These are phyloP conservation scores for Scatophagus argus DNA, from an alignment of 2,113 vertebrate species.

Conservation along the genomic window DNA sequence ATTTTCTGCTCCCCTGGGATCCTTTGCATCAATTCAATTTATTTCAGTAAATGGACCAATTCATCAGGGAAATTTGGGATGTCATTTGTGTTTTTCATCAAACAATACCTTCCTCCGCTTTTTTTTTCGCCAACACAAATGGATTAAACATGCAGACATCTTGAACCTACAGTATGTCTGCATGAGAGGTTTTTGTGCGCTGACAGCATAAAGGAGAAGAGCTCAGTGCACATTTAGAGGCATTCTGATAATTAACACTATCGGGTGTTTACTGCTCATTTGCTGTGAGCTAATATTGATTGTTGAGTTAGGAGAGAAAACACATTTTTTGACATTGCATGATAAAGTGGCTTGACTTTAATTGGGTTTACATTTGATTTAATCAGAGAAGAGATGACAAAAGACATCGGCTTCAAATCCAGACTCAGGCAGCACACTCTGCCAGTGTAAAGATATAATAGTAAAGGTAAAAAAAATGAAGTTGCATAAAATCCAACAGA, in stretches of 20 bases:
- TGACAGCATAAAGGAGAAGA: slow-evolving; percentile 4
- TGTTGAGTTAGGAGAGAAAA: slow-evolving; percentile 24
- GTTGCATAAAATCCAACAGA: slow-evolving; percentile 14
- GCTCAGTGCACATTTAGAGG: slow-evolving; percentile 10
- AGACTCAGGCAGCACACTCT: neutral
- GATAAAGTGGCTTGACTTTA: slow-evolving; percentile 37
- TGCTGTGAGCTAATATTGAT: slow-evolving; percentile 32
- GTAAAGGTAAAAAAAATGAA: neutral
- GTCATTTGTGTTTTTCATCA: slow-evolving; percentile 77
- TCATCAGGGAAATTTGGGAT: slow-evolving; percentile 79
- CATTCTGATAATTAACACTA: slow-evolving; percentile 22
- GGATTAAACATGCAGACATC: slow-evolving; percentile 67
- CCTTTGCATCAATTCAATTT: slow-evolving; percentile 82
- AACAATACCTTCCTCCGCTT: slow-evolving; percentile 58
- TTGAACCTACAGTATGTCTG: slow-evolving; percentile 38
- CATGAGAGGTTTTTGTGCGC: slow-evolving; percentile 43
- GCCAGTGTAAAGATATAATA: neutral
- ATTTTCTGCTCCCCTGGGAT: slow-evolving; percentile 78
- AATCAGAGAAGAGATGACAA: neutral
- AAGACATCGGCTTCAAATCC: slow-evolving; percentile 4
- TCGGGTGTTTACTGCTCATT: slow-evolving; percentile 43
- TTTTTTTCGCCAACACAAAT: slow-evolving; percentile 52
- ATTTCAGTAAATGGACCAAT: slow-evolving; percentile 81
- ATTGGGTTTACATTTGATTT: slow-evolving; percentile 27
- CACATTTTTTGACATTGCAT: slow-evolving; percentile 9